Evolutionary conservation across 1,140 invertebrate genomes (phyloP), one percentile per base, ranked within the genome.

Genomic region (Frieseomelitta varia): DNA sequence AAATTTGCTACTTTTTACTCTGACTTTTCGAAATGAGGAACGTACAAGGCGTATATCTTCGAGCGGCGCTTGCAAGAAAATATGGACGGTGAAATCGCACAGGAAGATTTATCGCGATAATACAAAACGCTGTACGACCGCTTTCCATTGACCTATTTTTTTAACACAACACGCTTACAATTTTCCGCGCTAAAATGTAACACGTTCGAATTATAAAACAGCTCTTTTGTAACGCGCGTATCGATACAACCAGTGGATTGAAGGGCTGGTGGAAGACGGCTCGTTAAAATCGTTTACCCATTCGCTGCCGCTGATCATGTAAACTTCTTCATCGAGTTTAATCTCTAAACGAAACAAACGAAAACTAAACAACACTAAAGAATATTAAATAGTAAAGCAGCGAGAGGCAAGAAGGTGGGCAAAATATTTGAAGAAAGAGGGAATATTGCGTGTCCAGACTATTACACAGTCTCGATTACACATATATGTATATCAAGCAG

Each of bases 71-170:
- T 34, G 24, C 12, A 63, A 63, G 30, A 24, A 47, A 82, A 77
- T 12, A 14, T 11, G n/a, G 34, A 30, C 21, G 34, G 51, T 21
- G 61, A 65, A 81, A 65, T n/a, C n/a, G 12, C 15, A 17, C 14
- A 10, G 39, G 3, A 12, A 27, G 30, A 76, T 76, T 81, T 47
- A 56, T 56, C 30, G 30, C 14, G 10, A 55, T 75, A 67, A 53
- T 55, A 81, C 30, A 56, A 12, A 4, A 61, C 27, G 34, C 47
- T 3, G 47, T 55, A n/a, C 11, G 68, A 19, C 47, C 27, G 73
- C 0, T 56, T 81, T 79, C 39, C 65, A 19, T 71, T 78, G 67
- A 71, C 67, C 75, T 17, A 83, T 79, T 71, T 78, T 65, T 39
- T 56, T 24, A 12, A 24, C 27, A 27, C 51, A 47, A 15, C 69